phyloP scores from a whole-genome alignment of 2,113 vertebrate species.

The Microcebus lehilahytsara region DNA sequence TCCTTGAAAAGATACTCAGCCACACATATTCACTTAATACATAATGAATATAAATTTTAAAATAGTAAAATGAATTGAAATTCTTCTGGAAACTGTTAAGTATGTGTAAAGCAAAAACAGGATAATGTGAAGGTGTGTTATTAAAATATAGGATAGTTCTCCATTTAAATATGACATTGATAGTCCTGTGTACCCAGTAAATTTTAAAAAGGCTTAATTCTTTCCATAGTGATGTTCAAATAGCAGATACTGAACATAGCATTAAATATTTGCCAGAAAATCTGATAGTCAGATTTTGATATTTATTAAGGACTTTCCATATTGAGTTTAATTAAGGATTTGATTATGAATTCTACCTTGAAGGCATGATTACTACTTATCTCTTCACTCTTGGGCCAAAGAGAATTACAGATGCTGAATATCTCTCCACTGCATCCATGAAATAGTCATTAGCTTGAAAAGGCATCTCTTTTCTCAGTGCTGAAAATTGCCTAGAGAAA shows the following conservation, averaged over 20 bases:
- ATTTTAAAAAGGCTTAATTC: conserved; percentile 52
- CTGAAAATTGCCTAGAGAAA: conserved; percentile 74
- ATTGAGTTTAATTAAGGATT: conserved; percentile 79
- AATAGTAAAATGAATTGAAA: conserved; percentile 62
- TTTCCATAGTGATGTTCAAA: conserved; percentile 47
- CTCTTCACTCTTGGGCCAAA: conserved; percentile 78
- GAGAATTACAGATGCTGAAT: conserved; percentile 75
- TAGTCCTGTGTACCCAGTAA: conserved; percentile 38
- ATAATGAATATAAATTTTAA: conserved; percentile 71
- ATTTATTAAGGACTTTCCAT: conserved; percentile 78
- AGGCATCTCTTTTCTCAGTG: conserved; percentile 65
- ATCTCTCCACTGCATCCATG: conserved; percentile 66
- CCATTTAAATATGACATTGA: conserved; percentile 69
- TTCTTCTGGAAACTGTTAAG: conserved; percentile 67
- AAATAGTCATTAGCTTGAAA: conserved; percentile 76
- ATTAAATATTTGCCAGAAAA: conserved; percentile 77
- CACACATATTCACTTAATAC: conserved; percentile 62
- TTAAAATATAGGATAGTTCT: conserved; percentile 65
- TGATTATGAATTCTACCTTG: conserved; percentile 81
- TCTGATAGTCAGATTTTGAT: conserved; percentile 79
- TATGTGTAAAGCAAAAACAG: conserved; percentile 64
- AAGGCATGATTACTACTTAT: conserved; percentile 80
- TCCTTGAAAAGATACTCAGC: conserved; percentile 60
- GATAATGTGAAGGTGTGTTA: conserved; percentile 52
- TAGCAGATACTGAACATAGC: conserved; percentile 60